These are phyloP conservation scores for Semotilus atromaculatus DNA, from an alignment of 2,797 vertebrate species.

Conservation along the genomic window DNA sequence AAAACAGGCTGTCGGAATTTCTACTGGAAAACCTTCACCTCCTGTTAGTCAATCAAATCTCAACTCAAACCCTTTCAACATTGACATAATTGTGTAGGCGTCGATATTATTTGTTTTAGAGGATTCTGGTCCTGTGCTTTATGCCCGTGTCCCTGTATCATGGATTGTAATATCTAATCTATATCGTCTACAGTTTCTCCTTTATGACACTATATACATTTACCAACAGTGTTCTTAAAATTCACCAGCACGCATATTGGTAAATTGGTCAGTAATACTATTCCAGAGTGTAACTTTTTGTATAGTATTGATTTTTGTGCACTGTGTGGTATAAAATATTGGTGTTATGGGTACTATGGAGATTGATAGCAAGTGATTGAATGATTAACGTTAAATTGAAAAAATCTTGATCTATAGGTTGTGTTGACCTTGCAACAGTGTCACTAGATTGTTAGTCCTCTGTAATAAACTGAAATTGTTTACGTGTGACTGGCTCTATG, in stretches of 20 bases:
- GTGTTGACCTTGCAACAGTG: background rate
- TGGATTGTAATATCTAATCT: background rate
- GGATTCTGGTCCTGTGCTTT: background rate
- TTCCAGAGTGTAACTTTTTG: background rate
- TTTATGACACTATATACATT: background rate
- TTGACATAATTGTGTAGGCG: background rate
- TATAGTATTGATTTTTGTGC: background rate
- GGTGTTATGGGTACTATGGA: background rate
- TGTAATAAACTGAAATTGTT: constrained; percentile 18
- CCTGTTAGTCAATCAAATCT: constrained; percentile 68
- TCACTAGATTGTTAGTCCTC: background rate
- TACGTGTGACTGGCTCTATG: background rate
- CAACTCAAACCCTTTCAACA: background rate
- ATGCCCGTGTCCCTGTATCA: background rate
- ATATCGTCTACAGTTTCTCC: background rate
- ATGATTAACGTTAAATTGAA: background rate
- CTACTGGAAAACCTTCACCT: constrained; percentile 86
- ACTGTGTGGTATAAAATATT: background rate
- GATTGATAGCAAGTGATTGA: background rate
- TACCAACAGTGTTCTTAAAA: background rate
- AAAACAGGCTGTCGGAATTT: constrained; percentile 83
- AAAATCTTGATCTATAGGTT: background rate
- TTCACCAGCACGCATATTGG: background rate
- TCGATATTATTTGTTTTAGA: background rate
- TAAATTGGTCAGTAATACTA: background rate